A percentile compares a stretch with the other conserved stretches of the same genome.
Conservation (phyloP, 2,797 vertebrate species). For the Mormyrops attenuatus region DNA sequence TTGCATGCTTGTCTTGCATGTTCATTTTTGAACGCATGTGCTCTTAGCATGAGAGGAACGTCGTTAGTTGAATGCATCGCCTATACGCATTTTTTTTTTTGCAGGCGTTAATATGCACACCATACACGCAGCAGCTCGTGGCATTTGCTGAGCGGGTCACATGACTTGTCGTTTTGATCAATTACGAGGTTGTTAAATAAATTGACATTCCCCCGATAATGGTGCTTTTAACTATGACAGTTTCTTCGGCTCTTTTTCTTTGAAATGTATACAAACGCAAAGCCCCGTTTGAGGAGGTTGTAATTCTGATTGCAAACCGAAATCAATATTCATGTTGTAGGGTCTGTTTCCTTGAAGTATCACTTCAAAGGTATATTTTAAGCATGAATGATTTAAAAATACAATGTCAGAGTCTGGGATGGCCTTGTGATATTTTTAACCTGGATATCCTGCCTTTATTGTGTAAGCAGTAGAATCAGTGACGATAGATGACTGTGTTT, state of each 20-base stretch:
- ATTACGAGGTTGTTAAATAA: conserved; percentile 45
- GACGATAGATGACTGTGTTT: conserved; percentile 32
- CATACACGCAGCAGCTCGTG: background rate
- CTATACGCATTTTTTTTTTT: background rate
- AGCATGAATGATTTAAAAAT: conserved; percentile 5
- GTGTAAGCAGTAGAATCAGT: conserved; percentile 22
- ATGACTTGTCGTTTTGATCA: conserved; percentile 55
- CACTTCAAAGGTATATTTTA: conserved; percentile 6
- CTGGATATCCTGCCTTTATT: conserved; percentile 49
- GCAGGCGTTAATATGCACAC: background rate
- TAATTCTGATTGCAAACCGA: background rate
- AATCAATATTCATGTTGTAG: background rate
- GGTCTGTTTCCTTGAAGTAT: background rate
- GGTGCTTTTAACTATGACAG: background rate
- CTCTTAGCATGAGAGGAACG: background rate
- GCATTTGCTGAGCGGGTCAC: conserved; percentile 41
- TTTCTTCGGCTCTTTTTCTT: background rate
- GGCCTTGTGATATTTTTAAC: conserved; percentile 44
- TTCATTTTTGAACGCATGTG: background rate
- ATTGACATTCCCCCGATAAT: background rate
- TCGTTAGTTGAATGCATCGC: background rate
- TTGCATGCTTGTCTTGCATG: background rate
- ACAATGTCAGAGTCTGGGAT: conserved; percentile 12
- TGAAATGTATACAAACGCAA: background rate
- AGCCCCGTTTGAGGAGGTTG: background rate